phyloP scores from a whole-genome alignment of 2,113 vertebrate genomes.

The Zapus hudsonius region DNA sequence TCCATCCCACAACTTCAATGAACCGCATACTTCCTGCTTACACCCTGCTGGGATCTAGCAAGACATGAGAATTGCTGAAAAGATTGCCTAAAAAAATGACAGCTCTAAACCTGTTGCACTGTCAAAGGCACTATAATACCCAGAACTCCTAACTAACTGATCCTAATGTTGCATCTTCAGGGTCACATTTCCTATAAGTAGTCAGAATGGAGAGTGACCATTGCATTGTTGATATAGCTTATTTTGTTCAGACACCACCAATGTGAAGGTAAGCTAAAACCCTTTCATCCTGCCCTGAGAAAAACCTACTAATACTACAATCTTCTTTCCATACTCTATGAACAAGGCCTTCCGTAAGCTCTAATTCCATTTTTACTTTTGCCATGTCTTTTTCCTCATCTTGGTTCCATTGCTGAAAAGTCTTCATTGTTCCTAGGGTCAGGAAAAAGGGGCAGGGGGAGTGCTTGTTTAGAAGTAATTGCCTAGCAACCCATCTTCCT shows the following conservation, averaged over 20 bases:
- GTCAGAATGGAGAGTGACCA: not conserved
- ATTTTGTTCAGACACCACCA: not conserved
- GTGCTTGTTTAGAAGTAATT: slow-evolving; percentile 80
- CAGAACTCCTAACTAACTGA: not conserved
- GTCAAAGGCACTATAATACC: not conserved
- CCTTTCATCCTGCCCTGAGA: not conserved
- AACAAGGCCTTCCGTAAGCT: slow-evolving; percentile 28
- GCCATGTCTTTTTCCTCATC: slow-evolving; percentile 76
- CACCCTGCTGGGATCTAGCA: not conserved
- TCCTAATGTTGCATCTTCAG: not conserved
- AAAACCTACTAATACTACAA: slow-evolving; percentile 28
- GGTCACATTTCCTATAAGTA: not conserved
- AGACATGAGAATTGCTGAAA: not conserved
- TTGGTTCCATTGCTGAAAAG: slow-evolving; percentile 79
- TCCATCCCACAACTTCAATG: not conserved
- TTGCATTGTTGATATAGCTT: no score
- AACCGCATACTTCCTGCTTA: not conserved
- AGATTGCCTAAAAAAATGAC: not conserved
- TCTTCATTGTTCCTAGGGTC: slow-evolving; percentile 69
- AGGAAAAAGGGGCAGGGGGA: slow-evolving; percentile 70
- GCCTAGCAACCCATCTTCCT: slow-evolving; percentile 85
- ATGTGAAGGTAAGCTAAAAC: not conserved
- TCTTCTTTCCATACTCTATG: not conserved
- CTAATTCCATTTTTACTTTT: slow-evolving; percentile 71
- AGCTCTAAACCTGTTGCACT: not conserved